A percentile compares a stretch with the other conserved stretches of the same genome.
Evolutionary conservation across 2,113 vertebrate genomes (phyloP).

Genomic region (Calyptommatus sinebrachiatus): DNA sequence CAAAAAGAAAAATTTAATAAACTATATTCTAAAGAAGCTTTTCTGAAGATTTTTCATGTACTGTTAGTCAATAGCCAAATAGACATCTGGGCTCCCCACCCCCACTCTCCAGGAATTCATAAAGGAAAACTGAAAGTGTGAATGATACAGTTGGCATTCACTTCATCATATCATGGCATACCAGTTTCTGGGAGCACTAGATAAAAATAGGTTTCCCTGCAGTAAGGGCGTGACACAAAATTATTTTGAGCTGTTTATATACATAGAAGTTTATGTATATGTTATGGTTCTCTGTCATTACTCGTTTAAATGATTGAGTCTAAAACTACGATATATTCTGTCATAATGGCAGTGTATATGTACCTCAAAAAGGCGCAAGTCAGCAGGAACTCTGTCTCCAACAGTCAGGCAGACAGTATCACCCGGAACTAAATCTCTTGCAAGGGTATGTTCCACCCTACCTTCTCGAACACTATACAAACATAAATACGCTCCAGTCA

Average conservation of each 20-base stretch:
- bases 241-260: neutral
- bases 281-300: too few species aligned
- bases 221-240: too few species aligned
- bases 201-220: neutral
- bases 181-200: too few species aligned
- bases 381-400: constrained; percentile 94
- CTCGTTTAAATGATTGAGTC: too few species aligned
- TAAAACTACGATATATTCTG: too few species aligned
- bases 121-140: too few species aligned
- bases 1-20: neutral
- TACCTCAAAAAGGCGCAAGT: constrained; percentile 94
- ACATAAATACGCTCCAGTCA: constrained; percentile 20
- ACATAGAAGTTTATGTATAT: neutral
- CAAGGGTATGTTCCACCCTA: constrained; percentile 86
- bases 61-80: neutral
- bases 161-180: too few species aligned
- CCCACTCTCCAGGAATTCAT: too few species aligned
- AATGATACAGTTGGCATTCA: too few species aligned
- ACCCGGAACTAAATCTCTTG: constrained; percentile 93
- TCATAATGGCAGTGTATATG: neutral
- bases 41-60: neutral
- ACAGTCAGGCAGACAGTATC: constrained; percentile 93
- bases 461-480: constrained; percentile 84
- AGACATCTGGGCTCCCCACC: neutral
- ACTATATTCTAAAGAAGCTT: neutral